These are phyloP conservation scores for Drosophila tropicalis DNA, from an alignment of 1,140 invertebrate genomes.

Conservation along the genomic window DNA sequence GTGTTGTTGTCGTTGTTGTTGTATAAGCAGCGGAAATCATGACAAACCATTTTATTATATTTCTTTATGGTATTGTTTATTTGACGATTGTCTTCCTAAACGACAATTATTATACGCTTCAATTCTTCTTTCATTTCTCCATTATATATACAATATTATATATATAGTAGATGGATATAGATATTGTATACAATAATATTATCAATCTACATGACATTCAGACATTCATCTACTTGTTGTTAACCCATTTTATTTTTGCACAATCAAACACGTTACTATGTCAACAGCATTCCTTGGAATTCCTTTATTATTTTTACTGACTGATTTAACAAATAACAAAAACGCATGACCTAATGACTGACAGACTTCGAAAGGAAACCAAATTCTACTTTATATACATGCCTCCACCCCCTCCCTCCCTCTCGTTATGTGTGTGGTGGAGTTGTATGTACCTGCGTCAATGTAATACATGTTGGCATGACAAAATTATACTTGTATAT, in stretches of 20 bases:
- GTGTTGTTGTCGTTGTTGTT: slow-evolving; percentile 45
- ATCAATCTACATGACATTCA: slow-evolving; percentile 21
- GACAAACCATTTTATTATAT: slow-evolving; percentile 61
- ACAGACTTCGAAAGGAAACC: slow-evolving; percentile 35
- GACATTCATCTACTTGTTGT: slow-evolving; percentile 18
- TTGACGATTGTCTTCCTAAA: slow-evolving; percentile 36
- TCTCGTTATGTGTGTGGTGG: slow-evolving; percentile 3
- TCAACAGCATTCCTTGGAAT: slow-evolving; percentile 37
- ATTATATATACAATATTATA: slow-evolving; percentile 17
- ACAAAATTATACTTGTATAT: slow-evolving; percentile 25
- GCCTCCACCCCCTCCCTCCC: neutral
- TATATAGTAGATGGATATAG: slow-evolving; percentile 14
- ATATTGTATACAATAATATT: slow-evolving; percentile 13
- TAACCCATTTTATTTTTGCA: slow-evolving; percentile 54
- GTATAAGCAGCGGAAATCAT: slow-evolving; percentile 70
- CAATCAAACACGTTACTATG: slow-evolving; percentile 23
- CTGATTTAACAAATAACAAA: slow-evolving; percentile 16
- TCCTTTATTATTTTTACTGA: neutral
- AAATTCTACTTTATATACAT: neutral
- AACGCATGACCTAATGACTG: slow-evolving; percentile 49
- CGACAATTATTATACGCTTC: slow-evolving; percentile 66
- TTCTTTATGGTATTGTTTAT: slow-evolving; percentile 69
- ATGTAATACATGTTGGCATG: slow-evolving; percentile 63
- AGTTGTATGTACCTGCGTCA: slow-evolving; percentile 45
- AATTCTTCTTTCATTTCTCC: slow-evolving; percentile 47